These are phyloP conservation scores for Drosophila ironensis DNA, from an alignment of 1,140 invertebrate species.

Conservation along the genomic window DNA sequence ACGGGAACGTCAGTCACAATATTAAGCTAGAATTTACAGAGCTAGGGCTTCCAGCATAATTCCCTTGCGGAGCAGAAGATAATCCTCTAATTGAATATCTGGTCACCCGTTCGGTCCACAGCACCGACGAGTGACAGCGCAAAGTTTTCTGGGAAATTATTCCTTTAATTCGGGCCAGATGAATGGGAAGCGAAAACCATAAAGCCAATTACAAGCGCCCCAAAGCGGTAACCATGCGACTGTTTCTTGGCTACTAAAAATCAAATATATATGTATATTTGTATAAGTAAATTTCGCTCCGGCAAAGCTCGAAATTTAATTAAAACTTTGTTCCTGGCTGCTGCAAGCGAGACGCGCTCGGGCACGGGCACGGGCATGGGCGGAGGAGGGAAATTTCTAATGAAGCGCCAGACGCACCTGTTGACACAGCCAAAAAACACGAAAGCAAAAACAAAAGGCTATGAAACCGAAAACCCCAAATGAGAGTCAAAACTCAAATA, in stretches of 20 bases:
- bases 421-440: constrained; percentile 50
- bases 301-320: constrained; percentile 67
- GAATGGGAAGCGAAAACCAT: constrained; percentile 49
- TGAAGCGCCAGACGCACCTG: constrained; percentile 71
- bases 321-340: constrained; percentile 60
- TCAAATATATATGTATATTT: constrained; percentile 51
- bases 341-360: not conserved
- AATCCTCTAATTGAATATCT: constrained; percentile 40
- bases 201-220: constrained; percentile 42
- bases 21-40: constrained; percentile 6
- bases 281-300: constrained; percentile 61
- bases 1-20: not conserved
- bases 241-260: constrained; percentile 70
- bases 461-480: constrained; percentile 20
- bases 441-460: constrained; percentile 11
- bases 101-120: constrained; percentile 13
- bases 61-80: constrained; percentile 4
- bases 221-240: constrained; percentile 59
- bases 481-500: constrained; percentile 47
- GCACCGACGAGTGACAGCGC: not conserved
- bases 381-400: constrained; percentile 37
- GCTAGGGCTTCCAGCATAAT: not conserved
- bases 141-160: constrained; percentile 36
- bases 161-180: constrained; percentile 57
- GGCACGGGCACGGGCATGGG: no score